Conservation (phyloP, 2,797 vertebrate genomes). For the Phrynocephalus guinanensis region DNA sequence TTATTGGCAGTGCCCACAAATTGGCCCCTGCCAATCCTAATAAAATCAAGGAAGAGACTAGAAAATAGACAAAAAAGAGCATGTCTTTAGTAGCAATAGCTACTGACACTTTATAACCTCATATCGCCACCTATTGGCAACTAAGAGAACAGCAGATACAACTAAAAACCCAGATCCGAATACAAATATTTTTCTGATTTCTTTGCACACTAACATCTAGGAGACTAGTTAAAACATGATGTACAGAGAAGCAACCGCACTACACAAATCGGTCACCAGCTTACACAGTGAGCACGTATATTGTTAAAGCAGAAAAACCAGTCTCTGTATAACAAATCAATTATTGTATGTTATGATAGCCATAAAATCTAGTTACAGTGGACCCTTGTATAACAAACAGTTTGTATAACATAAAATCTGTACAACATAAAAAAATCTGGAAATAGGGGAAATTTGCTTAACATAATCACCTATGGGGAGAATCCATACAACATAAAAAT, state of each 20-base stretch:
- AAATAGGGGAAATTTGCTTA: too few species aligned
- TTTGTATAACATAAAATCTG: too few species aligned
- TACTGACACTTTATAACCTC: constrained; percentile 31
- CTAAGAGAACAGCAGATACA: constrained; percentile 25
- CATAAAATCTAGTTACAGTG: neutral
- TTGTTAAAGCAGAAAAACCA: neutral
- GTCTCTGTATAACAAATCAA: neutral
- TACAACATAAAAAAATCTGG: too few species aligned
- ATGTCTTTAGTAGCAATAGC: neutral
- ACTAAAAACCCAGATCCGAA: neutral
- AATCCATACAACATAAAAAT: too few species aligned
- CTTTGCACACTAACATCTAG: too few species aligned
- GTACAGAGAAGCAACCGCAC: neutral
- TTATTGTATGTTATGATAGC: neutral
- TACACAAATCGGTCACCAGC: neutral
- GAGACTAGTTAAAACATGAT: too few species aligned
- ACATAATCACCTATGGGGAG: too few species aligned
- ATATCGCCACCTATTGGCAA: constrained; percentile 73
- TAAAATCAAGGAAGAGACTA: neutral
- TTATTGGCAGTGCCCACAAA: neutral
- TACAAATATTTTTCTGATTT: too few species aligned
- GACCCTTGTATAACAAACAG: too few species aligned
- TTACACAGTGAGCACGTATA: neutral
- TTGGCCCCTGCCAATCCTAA: neutral
- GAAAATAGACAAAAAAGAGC: neutral